Base-by-base conservation (phyloP, 1,140 invertebrate species). In the Drosophila lacertosa region DNA sequence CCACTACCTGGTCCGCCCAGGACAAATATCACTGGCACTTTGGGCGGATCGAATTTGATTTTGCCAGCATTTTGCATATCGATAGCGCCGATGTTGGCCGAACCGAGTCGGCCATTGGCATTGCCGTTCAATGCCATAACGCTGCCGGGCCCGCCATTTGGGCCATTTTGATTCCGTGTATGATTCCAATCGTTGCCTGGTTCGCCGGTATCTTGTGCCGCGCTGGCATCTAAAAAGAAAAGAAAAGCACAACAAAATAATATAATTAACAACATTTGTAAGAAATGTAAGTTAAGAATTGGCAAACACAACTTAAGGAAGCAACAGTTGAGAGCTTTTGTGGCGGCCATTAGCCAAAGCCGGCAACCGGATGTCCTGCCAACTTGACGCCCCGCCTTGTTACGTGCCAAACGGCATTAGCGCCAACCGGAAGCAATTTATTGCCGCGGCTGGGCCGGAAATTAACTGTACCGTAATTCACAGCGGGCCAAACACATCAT, bases 1-100 rank as follows among this genome's bases (percentile, higher is more conserved):
- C 97, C 97, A 89, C 96, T 97, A 74, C 97, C 97, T 47, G 97
- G 97, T 59, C 97, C 97, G 75, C 96, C 96, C 77, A 97, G 94
- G 66, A 97, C 94, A 92, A 97, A 97, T 93, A 97, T 96, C 82
- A 97, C 96, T 44, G 96, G 96, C 74, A 97, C 95, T 83, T 94
- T 95, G 16, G 96, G 96, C 53, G 95, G 93, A 92, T 96, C 95
- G 90, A 97, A 97, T 92, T 96, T 95, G 91, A 97, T 94, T 66
- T 95, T 94, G 69, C 95, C 95, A 57, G 93, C 93, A 91, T 96
- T 96, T 89, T 95, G 95, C 93, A 95, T 94, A 35, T 91, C 89
- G 74, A 88, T 89, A 50, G 44, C 79, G 60, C 59, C 72, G 53
- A 74, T 69, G 72, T 90, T 89, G 66, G 63, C 55, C 22, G 80